Base-by-base conservation (phyloP, 2,113 vertebrate species). In the Leucoraja erinaceus region DNA sequence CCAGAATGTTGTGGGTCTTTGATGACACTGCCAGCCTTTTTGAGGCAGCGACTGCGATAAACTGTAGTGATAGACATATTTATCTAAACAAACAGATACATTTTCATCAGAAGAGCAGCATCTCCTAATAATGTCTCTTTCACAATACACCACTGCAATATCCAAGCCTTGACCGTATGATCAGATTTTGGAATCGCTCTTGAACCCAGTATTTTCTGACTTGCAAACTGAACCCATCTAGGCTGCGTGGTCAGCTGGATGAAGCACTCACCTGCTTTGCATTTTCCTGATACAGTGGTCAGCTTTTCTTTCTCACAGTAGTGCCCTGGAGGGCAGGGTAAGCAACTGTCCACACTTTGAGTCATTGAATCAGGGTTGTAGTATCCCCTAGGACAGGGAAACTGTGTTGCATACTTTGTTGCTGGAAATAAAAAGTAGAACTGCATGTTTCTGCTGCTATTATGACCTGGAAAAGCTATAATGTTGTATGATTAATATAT, bases 351-450 rank as follows among this genome's bases (percentile, higher is more conserved):
- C 95, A 98, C 93, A 94, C 97, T 99, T 93, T 98, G 98, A 63
- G 97, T 97, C 97, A 97, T 96, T 25, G 95, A 94, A 81, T 99
- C 98, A 0, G 98, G 98, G 95, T 99, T 99, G 94, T 97, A 99
- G 96, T 99, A 99, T 63, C 98, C 98, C 47, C 97, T 96, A 72
- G 98, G 98, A 93, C 98, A 99, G 74, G 98, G 98, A 84, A 98
- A 98, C 95, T 98, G 96, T 0, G 96, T 97, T 75, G 96, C 96
- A 83, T 97, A 96, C 78, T 93, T 97, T 56, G 98, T 98, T 93
- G 97, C 98, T 99, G 94, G 33, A 93, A 93, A 94, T 66, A 93
- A n/a, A 90, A 38, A n/a, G 74, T 16, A 76, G 14, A 54, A 72
- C 61, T n/a, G 4, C 28, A n/a, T 31, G 83, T 86, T 63, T 72